Evolutionary conservation across 2,888 invertebrate species (phyloP).

Genomic region (Baronia brevicornis): DNA sequence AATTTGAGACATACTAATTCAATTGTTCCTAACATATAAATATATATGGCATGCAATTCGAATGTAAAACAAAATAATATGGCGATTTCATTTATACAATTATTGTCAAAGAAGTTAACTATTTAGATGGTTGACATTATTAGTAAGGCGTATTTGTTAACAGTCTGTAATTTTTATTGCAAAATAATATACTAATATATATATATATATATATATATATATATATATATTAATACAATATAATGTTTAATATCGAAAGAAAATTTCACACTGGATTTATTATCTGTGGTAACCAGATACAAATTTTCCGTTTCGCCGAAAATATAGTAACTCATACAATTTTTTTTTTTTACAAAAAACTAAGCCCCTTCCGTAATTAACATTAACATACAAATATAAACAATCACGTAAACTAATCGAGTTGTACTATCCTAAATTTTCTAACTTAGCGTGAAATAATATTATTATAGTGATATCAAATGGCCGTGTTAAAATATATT

Average conservation of each 20-base stretch:
- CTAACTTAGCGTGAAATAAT: no score
- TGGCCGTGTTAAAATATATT: no score
- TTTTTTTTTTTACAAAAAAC: no score
- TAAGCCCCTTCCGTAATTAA: conserved; percentile 10
- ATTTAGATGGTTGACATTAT: no score
- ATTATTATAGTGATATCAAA: no score
- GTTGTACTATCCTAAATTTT: no score
- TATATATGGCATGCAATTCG: conserved; percentile 9
- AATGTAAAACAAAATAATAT: not conserved
- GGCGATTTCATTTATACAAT: conserved; percentile 2
- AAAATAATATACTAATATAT: conserved; percentile 10
- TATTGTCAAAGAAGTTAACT: conserved; percentile 10
- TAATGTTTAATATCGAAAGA: conserved; percentile 2
- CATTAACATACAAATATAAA: conserved; percentile 13
- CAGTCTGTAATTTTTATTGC: no score
- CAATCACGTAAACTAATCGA: conserved; percentile 7
- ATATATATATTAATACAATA: conserved; percentile 1
- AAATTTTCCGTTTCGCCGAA: no score
- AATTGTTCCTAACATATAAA: conserved; percentile 6
- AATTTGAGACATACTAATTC: not conserved
- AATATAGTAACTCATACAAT: no score
- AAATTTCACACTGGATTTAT: conserved; percentile 6
- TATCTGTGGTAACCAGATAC: conserved; percentile 13
- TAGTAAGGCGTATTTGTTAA: no score
- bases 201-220: conserved; percentile 2